Evolutionary conservation across 2,888 invertebrate species (phyloP).

Genomic region (Cheilosia urbana): DNA sequence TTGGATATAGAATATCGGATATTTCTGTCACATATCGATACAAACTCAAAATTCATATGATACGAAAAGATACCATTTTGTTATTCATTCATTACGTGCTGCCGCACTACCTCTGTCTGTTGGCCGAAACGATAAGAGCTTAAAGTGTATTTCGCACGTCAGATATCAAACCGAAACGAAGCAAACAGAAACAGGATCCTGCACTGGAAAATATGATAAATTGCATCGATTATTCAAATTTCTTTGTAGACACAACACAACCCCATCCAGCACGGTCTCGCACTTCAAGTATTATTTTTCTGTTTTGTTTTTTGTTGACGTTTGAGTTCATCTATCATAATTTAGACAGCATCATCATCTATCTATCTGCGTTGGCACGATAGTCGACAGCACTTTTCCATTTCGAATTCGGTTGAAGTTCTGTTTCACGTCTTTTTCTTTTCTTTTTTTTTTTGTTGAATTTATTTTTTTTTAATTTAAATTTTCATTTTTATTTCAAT

Average conservation of each 20-base stretch:
- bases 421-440: not conserved
- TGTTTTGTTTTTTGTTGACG: slow-evolving; percentile 4
- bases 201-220: slow-evolving; percentile 39
- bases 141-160: slow-evolving; percentile 18
- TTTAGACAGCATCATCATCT: slow-evolving; percentile 63
- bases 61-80: not conserved
- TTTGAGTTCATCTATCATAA: slow-evolving; percentile 63
- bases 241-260: not conserved
- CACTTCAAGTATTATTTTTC: not conserved
- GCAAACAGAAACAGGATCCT: slow-evolving; percentile 2
- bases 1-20: not conserved
- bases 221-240: slow-evolving; percentile 64
- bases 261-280: not conserved
- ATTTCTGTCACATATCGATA: too few relatives aligned
- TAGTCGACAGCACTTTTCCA: slow-evolving; percentile 34
- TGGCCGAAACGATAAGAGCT: slow-evolving; percentile 9
- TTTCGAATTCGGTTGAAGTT: slow-evolving; percentile 32
- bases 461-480: not conserved
- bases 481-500: slow-evolving; percentile 1
- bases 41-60: not conserved
- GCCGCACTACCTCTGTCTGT: not conserved
- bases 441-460: too few relatives aligned
- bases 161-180: slow-evolving; percentile 12
- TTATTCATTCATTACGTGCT: not conserved
- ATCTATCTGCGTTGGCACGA: slow-evolving; percentile 37